phyloP scores from a whole-genome alignment of 2,113 vertebrate genomes.

The Channa argus region DNA sequence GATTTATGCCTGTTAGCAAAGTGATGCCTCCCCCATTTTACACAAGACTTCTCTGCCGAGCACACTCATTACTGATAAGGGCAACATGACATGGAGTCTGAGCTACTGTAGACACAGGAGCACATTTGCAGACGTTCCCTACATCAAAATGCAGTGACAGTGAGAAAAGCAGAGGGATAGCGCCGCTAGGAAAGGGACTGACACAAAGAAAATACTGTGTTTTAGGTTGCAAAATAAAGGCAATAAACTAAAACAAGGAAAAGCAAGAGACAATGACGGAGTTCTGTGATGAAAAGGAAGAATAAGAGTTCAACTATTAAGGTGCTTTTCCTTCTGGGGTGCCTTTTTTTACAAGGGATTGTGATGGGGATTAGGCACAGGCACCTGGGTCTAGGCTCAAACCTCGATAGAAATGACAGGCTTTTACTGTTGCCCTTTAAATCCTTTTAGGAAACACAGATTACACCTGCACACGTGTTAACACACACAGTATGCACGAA shows the following conservation, averaged over 20 bases:
- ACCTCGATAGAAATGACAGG: conserved; percentile 51
- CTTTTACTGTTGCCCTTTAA: conserved; percentile 67
- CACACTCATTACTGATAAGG: conserved; percentile 62
- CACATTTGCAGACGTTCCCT: conserved; percentile 47
- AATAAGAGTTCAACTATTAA: neutral
- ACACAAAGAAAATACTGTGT: neutral
- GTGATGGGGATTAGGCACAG: conserved; percentile 58
- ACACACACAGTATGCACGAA: neutral
- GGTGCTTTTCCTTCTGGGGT: conserved; percentile 5
- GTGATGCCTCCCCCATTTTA: conserved; percentile 57
- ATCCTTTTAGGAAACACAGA: conserved; percentile 74
- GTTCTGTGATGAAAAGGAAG: too few species aligned
- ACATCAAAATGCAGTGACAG: conserved; percentile 47
- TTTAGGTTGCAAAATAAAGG: neutral
- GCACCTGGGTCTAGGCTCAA: conserved; percentile 58
- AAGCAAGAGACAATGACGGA: neutral
- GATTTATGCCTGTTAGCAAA: conserved; percentile 56
- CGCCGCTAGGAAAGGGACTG: conserved; percentile 22
- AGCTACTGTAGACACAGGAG: conserved; percentile 41
- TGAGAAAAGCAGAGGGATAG: conserved; percentile 28
- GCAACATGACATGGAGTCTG: conserved; percentile 60
- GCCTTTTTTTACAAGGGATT: conserved; percentile 33
- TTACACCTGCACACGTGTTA: conserved; percentile 44
- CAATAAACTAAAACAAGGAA: conserved; percentile 34
- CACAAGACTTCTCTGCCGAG: conserved; percentile 43